phyloP scores from a whole-genome alignment of 2,113 vertebrate species.

The Menidia beryllina region DNA sequence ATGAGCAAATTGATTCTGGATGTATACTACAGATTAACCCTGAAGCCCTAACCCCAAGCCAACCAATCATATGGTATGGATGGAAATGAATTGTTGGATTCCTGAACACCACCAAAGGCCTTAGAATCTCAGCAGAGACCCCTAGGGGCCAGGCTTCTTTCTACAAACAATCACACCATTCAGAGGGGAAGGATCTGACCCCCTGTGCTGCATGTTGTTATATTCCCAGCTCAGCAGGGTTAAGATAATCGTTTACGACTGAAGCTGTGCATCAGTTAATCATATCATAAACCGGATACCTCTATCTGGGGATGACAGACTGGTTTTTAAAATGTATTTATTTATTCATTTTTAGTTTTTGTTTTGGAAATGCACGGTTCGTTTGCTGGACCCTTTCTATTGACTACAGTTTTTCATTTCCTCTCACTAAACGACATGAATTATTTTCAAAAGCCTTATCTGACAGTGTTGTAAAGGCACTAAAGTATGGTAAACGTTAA shows the following conservation, averaged over 20 bases:
- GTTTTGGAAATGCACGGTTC: neutral
- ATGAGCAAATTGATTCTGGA: slow-evolving; percentile 6
- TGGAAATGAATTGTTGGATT: slow-evolving; percentile 30
- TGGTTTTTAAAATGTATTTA: neutral
- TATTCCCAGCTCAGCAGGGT: neutral
- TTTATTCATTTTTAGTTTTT: neutral
- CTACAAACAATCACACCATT: slow-evolving; percentile 8
- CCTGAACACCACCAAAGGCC: neutral
- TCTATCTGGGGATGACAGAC: neutral
- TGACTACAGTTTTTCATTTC: slow-evolving; percentile 18
- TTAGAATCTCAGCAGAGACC: slow-evolving; percentile 29
- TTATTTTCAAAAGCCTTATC: slow-evolving; percentile 34
- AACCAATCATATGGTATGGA: slow-evolving; percentile 3
- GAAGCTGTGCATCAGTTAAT: too few species aligned
- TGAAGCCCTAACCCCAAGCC: neutral
- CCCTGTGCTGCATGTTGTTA: neutral
- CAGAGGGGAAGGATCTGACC: slow-evolving; percentile 1
- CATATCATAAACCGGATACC: too few species aligned
- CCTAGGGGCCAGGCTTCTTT: slow-evolving; percentile 11
- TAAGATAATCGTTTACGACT: neutral
- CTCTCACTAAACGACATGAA: slow-evolving; percentile 36
- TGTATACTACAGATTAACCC: neutral
- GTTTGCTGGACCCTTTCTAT: neutral
- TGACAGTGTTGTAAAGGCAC: slow-evolving; percentile 57
- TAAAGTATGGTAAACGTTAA: slow-evolving; percentile 34